phyloP scores from a whole-genome alignment of 2,888 invertebrate species.

The Allacma fusca region DNA sequence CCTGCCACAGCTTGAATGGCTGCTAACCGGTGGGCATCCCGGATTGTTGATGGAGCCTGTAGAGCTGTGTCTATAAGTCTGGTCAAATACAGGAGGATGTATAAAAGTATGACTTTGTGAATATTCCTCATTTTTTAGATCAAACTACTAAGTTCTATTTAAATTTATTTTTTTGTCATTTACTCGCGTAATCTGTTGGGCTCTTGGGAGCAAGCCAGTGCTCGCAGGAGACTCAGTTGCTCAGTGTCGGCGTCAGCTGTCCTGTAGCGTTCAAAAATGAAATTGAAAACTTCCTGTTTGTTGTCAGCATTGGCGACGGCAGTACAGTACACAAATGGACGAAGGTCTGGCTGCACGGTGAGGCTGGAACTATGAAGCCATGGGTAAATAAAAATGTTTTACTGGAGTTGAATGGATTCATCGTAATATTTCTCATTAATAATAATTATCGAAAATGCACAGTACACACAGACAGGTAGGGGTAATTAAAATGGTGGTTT shows the following conservation, averaged over 20 bases:
- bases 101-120: too few species aligned
- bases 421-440: too few species aligned
- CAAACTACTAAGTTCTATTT: too few species aligned
- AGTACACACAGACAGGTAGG: too few species aligned
- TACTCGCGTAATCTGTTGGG: conserved; percentile 44
- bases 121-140: too few species aligned
- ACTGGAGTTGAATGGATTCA: too few species aligned
- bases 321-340: conserved; percentile 53
- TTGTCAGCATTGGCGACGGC: conserved; percentile 55
- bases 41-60: conserved; percentile 46
- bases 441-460: too few species aligned
- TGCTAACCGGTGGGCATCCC: conserved; percentile 42
- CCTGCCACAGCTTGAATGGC: conserved; percentile 56
- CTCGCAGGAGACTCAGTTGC: conserved; percentile 47
- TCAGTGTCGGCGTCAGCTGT: conserved; percentile 23
- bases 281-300: conserved; percentile 38
- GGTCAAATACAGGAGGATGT: background rate
- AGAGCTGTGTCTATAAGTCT: conserved; percentile 50
- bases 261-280: conserved; percentile 49
- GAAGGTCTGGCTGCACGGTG: conserved; percentile 51
- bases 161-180: background rate
- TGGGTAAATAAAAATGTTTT: background rate
- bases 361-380: background rate
- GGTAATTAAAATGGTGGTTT: too few species aligned
- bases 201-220: conserved; percentile 53